phyloP scores from a whole-genome alignment of 2,888 invertebrate genomes.

The Scaptomyza reducta region DNA sequence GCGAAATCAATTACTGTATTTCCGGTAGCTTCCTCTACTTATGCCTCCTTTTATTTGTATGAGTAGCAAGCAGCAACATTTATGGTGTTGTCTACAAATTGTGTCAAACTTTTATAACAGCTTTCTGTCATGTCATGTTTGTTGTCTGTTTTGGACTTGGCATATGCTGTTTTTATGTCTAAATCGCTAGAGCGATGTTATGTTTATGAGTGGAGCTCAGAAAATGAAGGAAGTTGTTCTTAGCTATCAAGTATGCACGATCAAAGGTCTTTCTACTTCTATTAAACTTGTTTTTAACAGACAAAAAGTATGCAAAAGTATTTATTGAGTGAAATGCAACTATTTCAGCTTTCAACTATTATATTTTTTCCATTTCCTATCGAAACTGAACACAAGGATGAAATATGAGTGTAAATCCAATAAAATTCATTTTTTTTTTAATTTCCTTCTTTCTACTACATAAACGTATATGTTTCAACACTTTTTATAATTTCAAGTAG shows the following conservation, averaged over 20 bases:
- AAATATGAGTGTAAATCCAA: no score
- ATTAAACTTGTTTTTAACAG: background rate
- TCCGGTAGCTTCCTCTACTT: constrained; percentile 43
- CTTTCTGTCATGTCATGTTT: constrained; percentile 37
- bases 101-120: constrained; percentile 63
- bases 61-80: constrained; percentile 24
- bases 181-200: background rate
- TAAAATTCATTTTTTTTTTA: no score
- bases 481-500: background rate
- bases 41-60: constrained; percentile 24
- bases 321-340: no score
- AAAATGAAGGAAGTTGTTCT: background rate
- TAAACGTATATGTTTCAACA: background rate
- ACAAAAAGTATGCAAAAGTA: background rate
- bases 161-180: background rate
- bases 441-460: no score
- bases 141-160: constrained; percentile 7
- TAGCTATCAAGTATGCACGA: background rate
- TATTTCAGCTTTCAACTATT: no score
- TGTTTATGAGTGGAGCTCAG: background rate
- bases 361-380: no score
- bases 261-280: no score
- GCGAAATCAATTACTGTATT: constrained; percentile 71
- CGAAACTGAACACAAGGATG: no score
- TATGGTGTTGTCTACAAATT: constrained; percentile 50